Evolutionary conservation across 2,113 vertebrate genomes (phyloP).

Genomic region (Illadopsis cleaveri): DNA sequence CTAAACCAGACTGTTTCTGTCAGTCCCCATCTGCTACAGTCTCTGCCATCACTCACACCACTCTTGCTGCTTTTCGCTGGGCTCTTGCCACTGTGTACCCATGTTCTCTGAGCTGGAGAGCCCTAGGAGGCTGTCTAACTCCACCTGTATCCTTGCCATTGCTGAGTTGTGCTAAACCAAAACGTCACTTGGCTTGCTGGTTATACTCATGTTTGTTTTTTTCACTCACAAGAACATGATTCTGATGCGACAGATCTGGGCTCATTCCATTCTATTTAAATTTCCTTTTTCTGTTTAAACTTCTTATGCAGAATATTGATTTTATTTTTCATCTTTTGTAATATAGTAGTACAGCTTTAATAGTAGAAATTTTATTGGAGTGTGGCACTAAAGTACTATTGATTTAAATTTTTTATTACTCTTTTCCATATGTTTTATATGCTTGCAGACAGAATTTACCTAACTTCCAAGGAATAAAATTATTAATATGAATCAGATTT

Average conservation of each 20-base stretch:
- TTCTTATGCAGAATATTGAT: neutral
- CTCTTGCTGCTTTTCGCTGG: neutral
- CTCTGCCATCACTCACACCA: rapidly evolving
- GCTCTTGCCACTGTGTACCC: neutral
- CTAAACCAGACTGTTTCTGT: neutral
- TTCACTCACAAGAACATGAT: neutral
- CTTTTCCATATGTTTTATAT: neutral
- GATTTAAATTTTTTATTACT: neutral
- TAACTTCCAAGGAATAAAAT: neutral
- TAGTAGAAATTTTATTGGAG: neutral
- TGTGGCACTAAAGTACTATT: neutral
- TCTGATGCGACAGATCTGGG: neutral
- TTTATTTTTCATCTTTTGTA: neutral
- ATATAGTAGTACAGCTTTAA: neutral
- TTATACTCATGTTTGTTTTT: neutral
- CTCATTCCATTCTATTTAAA: neutral
- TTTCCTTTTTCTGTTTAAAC: neutral
- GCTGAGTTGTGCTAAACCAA: neutral
- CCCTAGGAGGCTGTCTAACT: neutral
- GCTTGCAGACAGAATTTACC: neutral
- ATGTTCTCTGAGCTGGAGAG: neutral
- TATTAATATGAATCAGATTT: neutral
- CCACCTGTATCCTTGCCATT: neutral
- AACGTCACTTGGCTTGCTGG: neutral
- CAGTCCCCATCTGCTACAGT: too few species aligned